A percentile compares a stretch with the other conserved stretches of the same genome.
Evolutionary conservation across 2,888 invertebrate genomes (phyloP).

Genomic region (Trissolcus japonicus): DNA sequence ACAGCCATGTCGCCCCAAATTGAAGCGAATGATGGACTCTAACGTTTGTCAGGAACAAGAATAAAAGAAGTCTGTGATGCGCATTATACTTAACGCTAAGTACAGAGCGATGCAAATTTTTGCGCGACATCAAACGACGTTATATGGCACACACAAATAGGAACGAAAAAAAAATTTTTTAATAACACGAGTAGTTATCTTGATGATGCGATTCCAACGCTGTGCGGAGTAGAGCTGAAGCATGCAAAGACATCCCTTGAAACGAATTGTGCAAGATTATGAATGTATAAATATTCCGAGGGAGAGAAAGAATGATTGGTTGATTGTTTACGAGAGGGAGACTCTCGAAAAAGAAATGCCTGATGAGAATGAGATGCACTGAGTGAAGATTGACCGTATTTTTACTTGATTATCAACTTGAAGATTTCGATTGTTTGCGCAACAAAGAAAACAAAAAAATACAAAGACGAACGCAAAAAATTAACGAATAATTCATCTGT

Average conservation of each 20-base stretch:
- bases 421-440: slow-evolving; percentile 59
- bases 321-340: slow-evolving; percentile 11
- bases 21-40: no score
- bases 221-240: no score
- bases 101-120: slow-evolving; percentile 1
- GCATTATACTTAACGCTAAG: slow-evolving; percentile 47
- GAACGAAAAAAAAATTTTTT: slow-evolving; percentile 6
- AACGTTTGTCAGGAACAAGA: slow-evolving; percentile 4
- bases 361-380: slow-evolving; percentile 59
- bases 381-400: slow-evolving; percentile 62
- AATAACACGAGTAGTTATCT: slow-evolving; percentile 22
- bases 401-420: slow-evolving; percentile 64
- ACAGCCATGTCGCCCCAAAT: slow-evolving; percentile 22
- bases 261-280: no score
- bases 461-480: slow-evolving; percentile 49
- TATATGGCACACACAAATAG: slow-evolving; percentile 8
- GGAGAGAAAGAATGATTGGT: slow-evolving; percentile 20
- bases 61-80: slow-evolving; percentile 62
- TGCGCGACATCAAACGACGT: slow-evolving; percentile 33
- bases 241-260: no score
- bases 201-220: no score
- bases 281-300: background rate
- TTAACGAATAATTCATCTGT: slow-evolving; percentile 66
- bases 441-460: slow-evolving; percentile 16
- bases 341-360: slow-evolving; percentile 58